Percentiles rank a stretch among this genome's conserved stretches.
Evolutionary conservation across 1,140 invertebrate species (phyloP).

Genomic region (Cotesia glomerata): DNA sequence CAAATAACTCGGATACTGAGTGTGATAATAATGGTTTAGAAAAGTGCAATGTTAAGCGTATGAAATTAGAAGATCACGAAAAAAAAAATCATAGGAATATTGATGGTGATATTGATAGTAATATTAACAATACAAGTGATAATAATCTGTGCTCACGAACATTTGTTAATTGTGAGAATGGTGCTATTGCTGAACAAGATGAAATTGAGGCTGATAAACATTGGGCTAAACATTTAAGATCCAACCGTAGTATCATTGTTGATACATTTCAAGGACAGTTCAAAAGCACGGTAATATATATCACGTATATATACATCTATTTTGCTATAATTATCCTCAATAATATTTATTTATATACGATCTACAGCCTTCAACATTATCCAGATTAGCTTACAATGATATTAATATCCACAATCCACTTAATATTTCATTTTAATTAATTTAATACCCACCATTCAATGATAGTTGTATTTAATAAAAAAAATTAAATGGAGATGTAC

Average conservation of each 20-base stretch:
- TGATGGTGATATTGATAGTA: conserved; percentile 34
- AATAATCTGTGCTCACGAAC: conserved; percentile 43
- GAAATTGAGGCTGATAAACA: conserved; percentile 67
- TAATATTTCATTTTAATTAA: neutral
- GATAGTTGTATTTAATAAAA: neutral
- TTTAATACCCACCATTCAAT: too few relatives aligned
- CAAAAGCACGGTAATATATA: conserved; percentile 73
- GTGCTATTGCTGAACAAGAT: conserved; percentile 51
- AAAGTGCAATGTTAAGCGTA: conserved; percentile 61
- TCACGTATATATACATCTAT: neutral
- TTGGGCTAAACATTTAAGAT: conserved; percentile 69
- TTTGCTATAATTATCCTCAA: neutral
- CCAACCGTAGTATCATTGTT: conserved; percentile 72
- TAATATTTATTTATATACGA: neutral
- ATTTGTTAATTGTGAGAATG: conserved; percentile 48
- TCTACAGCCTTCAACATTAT: too few relatives aligned
- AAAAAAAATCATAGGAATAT: conserved; percentile 55
- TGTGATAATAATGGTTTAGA: conserved; percentile 49
- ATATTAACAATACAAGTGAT: neutral
- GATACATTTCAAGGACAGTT: conserved; percentile 77
- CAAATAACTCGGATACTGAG: conserved; percentile 52
- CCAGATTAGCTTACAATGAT: too few relatives aligned
- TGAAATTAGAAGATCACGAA: conserved; percentile 61
- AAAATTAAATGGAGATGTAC: conserved; percentile 36
- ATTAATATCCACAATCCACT: neutral